Base-by-base conservation (phyloP, 2,113 vertebrate genomes). In the Coregonus clupeaformis region DNA sequence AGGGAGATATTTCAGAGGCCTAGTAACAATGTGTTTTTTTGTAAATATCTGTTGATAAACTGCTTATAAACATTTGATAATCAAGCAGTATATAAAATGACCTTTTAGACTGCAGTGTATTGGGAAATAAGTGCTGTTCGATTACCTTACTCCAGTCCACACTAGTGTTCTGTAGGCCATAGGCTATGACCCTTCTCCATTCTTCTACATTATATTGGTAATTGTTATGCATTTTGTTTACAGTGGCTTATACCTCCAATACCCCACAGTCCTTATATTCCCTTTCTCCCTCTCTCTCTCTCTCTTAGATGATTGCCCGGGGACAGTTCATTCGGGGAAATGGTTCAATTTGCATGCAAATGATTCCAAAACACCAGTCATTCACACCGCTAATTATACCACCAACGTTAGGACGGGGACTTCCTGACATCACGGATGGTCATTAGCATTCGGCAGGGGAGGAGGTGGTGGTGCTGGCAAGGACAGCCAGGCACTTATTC, bases 351-450 rank as follows among this genome's bases (percentile, higher is more conserved):
- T 94, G 85, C 91, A 94, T 95, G 94, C 92, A 94, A 95, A 97
- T 94, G 84, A 90, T 89, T 62, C 81, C 84, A 89, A 75, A 87
- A 83, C 82, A 86, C 81, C 85, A 92, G 91, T 90, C 91, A 89
- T 90, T 87, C 81, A 87, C 3, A 47, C 88, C 69, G 87, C 84
- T 83, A 89, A 93, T 94, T 90, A 93, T 90, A 91, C 88, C 91
- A 91, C 88, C 91, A 91, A 86, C 92, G 94, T 92, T 81, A 86
- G 60, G 93, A 88, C 84, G 91, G 89, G 92, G 93, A 93, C 94
- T 95, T 92, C 90, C 93, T 97, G 95, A 96, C 95, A 95, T 95
- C 96, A 96, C 80, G 86, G 68, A 86, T 88, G 72, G 79, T 91
- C 90, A 94, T 96, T 96, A 93, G 93, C 91, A 95, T 94, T 92